Percentiles rank a stretch among this genome's conserved stretches.
Conservation (phyloP, 2,113 vertebrate species). For the Acanthisitta chloris region DNA sequence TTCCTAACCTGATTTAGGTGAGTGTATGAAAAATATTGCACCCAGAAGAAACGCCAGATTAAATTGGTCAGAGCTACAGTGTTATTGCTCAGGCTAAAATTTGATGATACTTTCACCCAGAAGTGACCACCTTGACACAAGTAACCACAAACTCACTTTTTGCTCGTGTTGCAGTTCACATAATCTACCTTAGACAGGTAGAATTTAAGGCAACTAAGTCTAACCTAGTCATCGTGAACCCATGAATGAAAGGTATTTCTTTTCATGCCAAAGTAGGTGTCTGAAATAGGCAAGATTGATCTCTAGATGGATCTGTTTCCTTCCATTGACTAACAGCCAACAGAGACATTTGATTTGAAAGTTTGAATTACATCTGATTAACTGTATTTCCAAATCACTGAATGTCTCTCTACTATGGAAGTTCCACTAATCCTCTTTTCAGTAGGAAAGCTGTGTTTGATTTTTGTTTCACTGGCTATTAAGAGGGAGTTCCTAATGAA, state of each 20-base stretch:
- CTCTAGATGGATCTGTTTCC: background rate
- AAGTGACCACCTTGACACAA: background rate
- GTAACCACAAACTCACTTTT: background rate
- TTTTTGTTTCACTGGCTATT: background rate
- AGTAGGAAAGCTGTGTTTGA: background rate
- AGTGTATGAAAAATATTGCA: background rate
- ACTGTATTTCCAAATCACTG: accelerated
- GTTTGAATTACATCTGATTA: background rate
- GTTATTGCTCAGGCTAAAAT: background rate
- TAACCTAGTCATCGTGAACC: background rate
- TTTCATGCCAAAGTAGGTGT: background rate
- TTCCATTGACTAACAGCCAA: background rate
- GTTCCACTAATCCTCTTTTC: background rate
- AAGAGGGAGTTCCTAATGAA: background rate
- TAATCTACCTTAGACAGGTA: background rate
- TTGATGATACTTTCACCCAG: background rate
- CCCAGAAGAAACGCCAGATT: background rate
- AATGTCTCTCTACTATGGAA: background rate
- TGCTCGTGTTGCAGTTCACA: background rate
- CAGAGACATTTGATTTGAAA: background rate
- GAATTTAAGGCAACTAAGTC: background rate
- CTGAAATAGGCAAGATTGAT: background rate
- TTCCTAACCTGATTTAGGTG: background rate
- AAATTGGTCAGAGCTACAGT: background rate
- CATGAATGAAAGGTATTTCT: background rate